Base-by-base conservation (phyloP, 2,888 invertebrate genomes). In the Nesidiocoris tenuis region DNA sequence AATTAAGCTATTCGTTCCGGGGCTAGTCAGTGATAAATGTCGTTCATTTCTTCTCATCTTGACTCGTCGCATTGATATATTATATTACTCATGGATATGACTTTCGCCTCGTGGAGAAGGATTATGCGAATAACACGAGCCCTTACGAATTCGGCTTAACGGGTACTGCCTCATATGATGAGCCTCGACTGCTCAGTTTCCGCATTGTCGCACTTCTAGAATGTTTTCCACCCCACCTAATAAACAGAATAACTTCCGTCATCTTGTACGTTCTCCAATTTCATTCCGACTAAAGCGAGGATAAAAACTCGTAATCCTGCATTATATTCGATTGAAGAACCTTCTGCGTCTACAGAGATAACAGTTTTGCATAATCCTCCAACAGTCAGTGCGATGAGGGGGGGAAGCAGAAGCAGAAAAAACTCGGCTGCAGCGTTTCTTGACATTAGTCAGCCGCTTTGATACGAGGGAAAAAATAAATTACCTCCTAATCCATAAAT, bases 291-390 rank as follows among this genome's bases (percentile, higher is more conserved):
- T 39, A 39, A 39, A 39, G 5, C 12, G 39, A 12, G 12, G 39
- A 39, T 39, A 65, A 65, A 63, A 65, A 65, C 39, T n/a, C 25
- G 17, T 17, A 65, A 39, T 65, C 19, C 18, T 12, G 25, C 65
- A 65, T 65, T 65, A 65, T 65, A 25, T 64, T 23, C 23, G 23
- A 65, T 65, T 39, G 65, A 39, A 39, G 39, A 65, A 39, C 65
- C 65, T 25, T 65, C 65, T 65, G 65, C 65, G 25, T 39, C 25
- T 9, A 1, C 18, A 39, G 39, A 65, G 65, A 65, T 65, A 65
- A 65, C 65, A 65, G 65, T 65, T 65, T 65, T 65, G 65, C 65
- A 65, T 65, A 65, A 65, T 65, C 65, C 39, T 19, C 39, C 25
- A 17, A 19, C 65, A 17, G 65, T 25, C 39, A 12, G 5, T 39